Percentiles rank a stretch among this genome's conserved stretches.
Evolutionary conservation across 2,888 invertebrate species (phyloP).

Genomic region (Yponomeuta plumbellus): DNA sequence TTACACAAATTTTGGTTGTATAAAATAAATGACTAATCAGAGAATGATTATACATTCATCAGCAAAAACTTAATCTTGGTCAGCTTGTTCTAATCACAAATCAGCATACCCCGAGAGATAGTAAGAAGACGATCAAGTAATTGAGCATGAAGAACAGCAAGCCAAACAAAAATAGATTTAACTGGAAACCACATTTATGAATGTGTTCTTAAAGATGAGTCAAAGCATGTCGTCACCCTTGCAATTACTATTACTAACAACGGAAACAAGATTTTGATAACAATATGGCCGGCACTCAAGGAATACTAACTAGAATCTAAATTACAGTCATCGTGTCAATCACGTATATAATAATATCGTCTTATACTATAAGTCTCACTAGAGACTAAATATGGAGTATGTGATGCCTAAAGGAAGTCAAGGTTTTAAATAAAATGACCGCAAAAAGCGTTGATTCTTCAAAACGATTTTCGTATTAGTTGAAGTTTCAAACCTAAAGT

Average conservation of each 20-base stretch:
- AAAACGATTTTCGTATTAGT: too few relatives aligned
- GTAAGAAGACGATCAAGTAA: too few relatives aligned
- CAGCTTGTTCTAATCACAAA: too few relatives aligned
- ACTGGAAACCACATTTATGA: neutral
- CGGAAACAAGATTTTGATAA: slow-evolving; percentile 12
- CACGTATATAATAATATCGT: neutral
- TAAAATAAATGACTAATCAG: neutral
- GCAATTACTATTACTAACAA: slow-evolving; percentile 5
- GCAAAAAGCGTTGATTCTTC: too few relatives aligned
- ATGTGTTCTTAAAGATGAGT: slow-evolving; percentile 9
- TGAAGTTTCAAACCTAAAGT: too few relatives aligned
- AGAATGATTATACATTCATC: too few relatives aligned
- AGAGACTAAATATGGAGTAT: neutral
- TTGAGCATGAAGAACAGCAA: too few relatives aligned
- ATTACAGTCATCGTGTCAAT: neutral
- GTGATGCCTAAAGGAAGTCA: too few relatives aligned
- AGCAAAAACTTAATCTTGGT: too few relatives aligned
- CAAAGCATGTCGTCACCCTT: slow-evolving; percentile 6
- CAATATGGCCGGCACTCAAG: neutral
- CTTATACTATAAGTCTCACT: neutral
- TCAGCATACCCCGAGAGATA: too few relatives aligned
- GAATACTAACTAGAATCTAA: neutral
- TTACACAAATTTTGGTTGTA: neutral
- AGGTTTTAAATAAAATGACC: too few relatives aligned
- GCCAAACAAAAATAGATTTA: too few relatives aligned